Evolutionary conservation across 2,113 vertebrate genomes (phyloP), one percentile per base, ranked within the genome.

Genomic region (Crotalus viridis): DNA sequence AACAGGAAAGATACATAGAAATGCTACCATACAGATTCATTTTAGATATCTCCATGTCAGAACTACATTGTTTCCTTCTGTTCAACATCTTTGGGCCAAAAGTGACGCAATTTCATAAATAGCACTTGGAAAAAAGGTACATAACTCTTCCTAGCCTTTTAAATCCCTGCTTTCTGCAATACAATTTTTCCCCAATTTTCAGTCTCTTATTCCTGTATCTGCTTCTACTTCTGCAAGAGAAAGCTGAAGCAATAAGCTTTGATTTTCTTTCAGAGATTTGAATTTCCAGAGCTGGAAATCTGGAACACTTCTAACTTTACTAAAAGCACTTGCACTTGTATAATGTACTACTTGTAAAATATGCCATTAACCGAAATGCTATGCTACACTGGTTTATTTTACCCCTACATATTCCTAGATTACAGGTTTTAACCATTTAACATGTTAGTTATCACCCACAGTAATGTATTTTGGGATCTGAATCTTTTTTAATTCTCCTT

Each of bases 401-500:
- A 12, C 33, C 39, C 17, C 9, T 2, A 5, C 24, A 54, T 87
- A 86, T 52, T 87, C 46, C 89, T 54, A 87, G 90, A 64, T 89
- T 33, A 54, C 94, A 85, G 22, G 90, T 69, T 89, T 26, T 13
- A 90, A 57, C 19, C 91, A 0, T 10, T 91, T 92, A 43, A 26
- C 64, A 28, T 39, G 8, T n/a, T 94, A 64, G 0, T 89, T 81
- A 39, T 90, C 52, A 91, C 55, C 28, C 39, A n/a, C 10, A n/a
- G 61, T n/a, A 87, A 51, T 90, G 51, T 93, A 90, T 22, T 85
- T 51, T 57, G 8, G 17, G 43, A 52, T 28, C 89, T 85, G 12
- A 89, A 95, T 85, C 92, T 17, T 39, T 93, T 91, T 91, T 86
- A 90, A 91, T 1, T 0, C 55, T 64, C 4, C 19, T 92, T 93